These are phyloP conservation scores for Laspeyria flexula DNA, from an alignment of 2,888 invertebrate species.

Conservation along the genomic window DNA sequence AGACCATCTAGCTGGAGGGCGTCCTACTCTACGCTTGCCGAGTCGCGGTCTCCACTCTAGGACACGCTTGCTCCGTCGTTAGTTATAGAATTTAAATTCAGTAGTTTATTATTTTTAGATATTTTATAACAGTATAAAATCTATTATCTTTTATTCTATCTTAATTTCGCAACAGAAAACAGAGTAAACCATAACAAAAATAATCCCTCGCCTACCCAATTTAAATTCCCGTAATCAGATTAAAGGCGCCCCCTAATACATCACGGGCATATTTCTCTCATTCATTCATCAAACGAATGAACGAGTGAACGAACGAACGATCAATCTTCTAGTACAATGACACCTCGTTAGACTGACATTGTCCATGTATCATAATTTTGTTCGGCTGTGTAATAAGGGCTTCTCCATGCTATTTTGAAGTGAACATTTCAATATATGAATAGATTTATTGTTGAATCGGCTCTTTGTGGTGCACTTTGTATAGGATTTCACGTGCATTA, in stretches of 20 bases:
- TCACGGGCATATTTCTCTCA: conserved; percentile 41
- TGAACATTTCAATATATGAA: conserved; percentile 20
- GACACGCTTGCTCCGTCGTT: no score
- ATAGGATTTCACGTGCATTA: not conserved
- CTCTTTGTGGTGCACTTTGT: not conserved
- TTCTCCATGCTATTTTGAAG: conserved; percentile 4
- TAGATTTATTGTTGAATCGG: conserved; percentile 1
- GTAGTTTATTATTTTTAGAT: no score
- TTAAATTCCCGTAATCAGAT: conserved; percentile 42
- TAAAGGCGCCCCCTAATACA: conserved; percentile 32
- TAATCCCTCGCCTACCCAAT: conserved; percentile 15
- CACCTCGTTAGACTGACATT: conserved; percentile 47
- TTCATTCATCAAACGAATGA: conserved; percentile 44
- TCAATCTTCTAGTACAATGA: conserved; percentile 55
- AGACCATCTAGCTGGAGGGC: no score
- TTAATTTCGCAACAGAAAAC: not conserved
- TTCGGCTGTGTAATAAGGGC: conserved; percentile 18
- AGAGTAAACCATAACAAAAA: not conserved
- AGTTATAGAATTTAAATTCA: no score
- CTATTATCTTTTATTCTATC: not conserved
- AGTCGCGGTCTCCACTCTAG: no score
- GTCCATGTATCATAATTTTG: conserved; percentile 35
- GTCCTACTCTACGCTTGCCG: no score
- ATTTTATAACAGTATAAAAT: no score
- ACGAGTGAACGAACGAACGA: conserved; percentile 34